These are phyloP conservation scores for Aspiorhynchus laticeps DNA, from an alignment of 2,113 vertebrate species.

Conservation along the genomic window DNA sequence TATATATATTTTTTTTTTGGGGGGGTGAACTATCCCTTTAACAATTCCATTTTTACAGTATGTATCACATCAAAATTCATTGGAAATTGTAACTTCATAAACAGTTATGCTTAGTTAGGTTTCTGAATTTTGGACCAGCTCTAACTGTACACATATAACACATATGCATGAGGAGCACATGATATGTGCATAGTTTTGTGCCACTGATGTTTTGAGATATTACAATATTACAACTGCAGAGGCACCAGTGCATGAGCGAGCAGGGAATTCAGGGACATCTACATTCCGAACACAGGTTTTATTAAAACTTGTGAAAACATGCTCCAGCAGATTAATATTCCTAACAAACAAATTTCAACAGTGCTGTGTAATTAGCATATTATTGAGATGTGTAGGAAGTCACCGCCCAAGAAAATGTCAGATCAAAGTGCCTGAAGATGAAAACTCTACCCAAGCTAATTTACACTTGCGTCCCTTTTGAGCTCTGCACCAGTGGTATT, in stretches of 20 bases:
- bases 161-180: background rate
- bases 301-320: slow-evolving; percentile 24
- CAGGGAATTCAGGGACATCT: slow-evolving; percentile 33
- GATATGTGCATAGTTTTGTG: background rate
- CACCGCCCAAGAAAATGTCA: slow-evolving; percentile 46
- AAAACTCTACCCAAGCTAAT: slow-evolving; percentile 42
- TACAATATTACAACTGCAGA: slow-evolving; percentile 13
- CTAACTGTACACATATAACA: background rate
- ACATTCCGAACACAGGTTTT: slow-evolving; percentile 33
- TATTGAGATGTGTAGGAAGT: slow-evolving; percentile 34
- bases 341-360: slow-evolving; percentile 27
- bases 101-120: background rate
- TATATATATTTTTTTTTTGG: too few species aligned
- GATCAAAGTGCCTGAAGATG: slow-evolving; percentile 31
- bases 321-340: slow-evolving; percentile 30
- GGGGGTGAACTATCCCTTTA: background rate
- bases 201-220: background rate
- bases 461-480: slow-evolving; percentile 26
- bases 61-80: background rate
- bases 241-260: background rate
- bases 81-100: background rate
- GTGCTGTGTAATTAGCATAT: slow-evolving; percentile 41
- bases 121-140: background rate
- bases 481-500: slow-evolving; percentile 16
- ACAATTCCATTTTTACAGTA: background rate